phyloP scores from a whole-genome alignment of 1,140 invertebrate genomes.

The Drosophila dunni region DNA sequence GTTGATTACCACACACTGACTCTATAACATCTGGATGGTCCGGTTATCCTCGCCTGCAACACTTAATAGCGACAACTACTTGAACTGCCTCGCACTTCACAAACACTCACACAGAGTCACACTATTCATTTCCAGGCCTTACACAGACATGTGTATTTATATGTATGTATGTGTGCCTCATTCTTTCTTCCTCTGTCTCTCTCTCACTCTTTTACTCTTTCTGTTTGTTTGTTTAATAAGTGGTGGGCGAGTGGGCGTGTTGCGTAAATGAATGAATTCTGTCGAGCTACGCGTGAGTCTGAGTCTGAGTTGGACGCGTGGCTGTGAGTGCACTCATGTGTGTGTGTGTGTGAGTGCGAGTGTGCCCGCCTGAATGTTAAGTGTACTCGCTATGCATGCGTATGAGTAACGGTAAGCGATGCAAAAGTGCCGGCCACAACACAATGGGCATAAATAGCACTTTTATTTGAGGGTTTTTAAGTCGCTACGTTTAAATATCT shows the following conservation, averaged over 20 bases:
- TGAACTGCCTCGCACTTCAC: slow-evolving; percentile 38
- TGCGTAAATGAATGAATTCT: slow-evolving; percentile 78
- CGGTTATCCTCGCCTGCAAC: slow-evolving; percentile 21
- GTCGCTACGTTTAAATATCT: too few relatives aligned
- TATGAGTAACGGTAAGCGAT: slow-evolving; percentile 69
- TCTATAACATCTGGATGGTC: slow-evolving; percentile 13
- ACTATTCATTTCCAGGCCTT: slow-evolving; percentile 73
- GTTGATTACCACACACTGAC: slow-evolving; percentile 17
- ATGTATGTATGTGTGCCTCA: slow-evolving; percentile 12
- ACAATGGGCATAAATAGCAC: too few relatives aligned
- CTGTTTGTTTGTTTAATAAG: slow-evolving; percentile 52
- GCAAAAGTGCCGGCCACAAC: slow-evolving; percentile 29
- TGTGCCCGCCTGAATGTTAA: slow-evolving; percentile 56
- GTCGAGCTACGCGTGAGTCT: slow-evolving; percentile 43
- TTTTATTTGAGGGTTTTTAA: too few relatives aligned
- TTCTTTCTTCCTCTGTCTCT: slow-evolving; percentile 17
- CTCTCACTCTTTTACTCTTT: background rate
- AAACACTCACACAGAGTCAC: slow-evolving; percentile 30
- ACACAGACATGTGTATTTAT: slow-evolving; percentile 16
- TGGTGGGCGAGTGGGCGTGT: slow-evolving; percentile 59
- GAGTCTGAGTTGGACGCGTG: slow-evolving; percentile 62
- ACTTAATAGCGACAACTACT: slow-evolving; percentile 56
- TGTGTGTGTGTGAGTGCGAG: slow-evolving; percentile 16
- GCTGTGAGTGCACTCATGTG: slow-evolving; percentile 57
- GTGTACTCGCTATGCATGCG: slow-evolving; percentile 78